Conservation (phyloP, 2,888 invertebrate species). For the Chesias legatella region DNA sequence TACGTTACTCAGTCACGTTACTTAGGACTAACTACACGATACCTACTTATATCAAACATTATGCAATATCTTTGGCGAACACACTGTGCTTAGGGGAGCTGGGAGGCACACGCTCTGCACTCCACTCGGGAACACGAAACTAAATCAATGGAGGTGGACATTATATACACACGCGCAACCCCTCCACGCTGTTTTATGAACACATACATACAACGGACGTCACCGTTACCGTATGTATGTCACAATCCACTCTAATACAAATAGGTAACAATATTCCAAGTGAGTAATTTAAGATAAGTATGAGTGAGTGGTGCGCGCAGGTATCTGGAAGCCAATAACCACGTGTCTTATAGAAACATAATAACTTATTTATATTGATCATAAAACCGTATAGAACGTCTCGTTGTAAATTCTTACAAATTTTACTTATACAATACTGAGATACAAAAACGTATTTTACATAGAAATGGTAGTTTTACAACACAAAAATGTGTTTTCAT, state of each 20-base stretch:
- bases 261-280: too few species aligned
- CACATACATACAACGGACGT: too few species aligned
- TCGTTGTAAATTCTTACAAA: conserved; percentile 77
- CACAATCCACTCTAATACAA: too few species aligned
- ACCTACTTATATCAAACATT: conserved; percentile 62
- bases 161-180: too few species aligned
- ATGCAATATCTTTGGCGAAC: conserved; percentile 79
- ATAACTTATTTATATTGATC: conserved; percentile 25
- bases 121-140: too few species aligned
- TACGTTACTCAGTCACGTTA: conserved; percentile 25
- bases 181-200: too few species aligned
- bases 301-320: too few species aligned
- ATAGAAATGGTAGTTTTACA: conserved; percentile 63
- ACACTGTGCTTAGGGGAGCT: conserved; percentile 74
- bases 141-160: too few species aligned
- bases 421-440: conserved; percentile 65
- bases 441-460: conserved; percentile 51
- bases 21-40: conserved; percentile 43
- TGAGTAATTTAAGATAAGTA: too few species aligned
- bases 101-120: too few species aligned
- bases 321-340: conserved; percentile 3
- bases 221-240: too few species aligned
- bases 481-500: conserved; percentile 45
- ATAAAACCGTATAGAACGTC: conserved; percentile 57
- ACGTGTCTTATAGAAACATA: conserved; percentile 37